Base-by-base conservation (phyloP, 2,888 invertebrate species). In the Pandemis cinnamomeana region DNA sequence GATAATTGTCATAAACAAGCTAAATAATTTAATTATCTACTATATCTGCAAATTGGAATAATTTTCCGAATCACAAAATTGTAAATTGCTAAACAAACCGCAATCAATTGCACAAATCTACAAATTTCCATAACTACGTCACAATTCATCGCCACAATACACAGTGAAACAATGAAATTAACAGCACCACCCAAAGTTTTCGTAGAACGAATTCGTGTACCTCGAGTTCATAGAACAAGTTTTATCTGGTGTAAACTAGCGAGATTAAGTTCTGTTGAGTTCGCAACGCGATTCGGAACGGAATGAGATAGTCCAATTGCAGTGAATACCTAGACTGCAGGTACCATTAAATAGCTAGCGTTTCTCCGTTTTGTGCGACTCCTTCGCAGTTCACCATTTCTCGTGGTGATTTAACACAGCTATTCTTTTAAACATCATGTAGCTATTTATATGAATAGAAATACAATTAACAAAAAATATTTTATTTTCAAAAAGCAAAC, bases 221-320 rank as follows among this genome's bases (percentile, higher is more conserved):
- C 74, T 62, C 72, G 42, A 72, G 71, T 71, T 71, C 67, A 71
- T 71, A 76, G 72, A 76, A 74, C 75, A 81, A 86, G 83, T 86
- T 86, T 86, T 84, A 86, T 85, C 84, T 81, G 77, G 81, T 84
- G 84, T 82, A 83, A 86, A 85, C 86, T 84, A 80, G 77, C 76
- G 77, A 82, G 84, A 86, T 86, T 86, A 85, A 85, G 83, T 86
- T 86, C 84, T 79, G 75, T 67, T 44, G 70, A 78, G 77, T 77
- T 76, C 13, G 58, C 55, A 60, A 51, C 53, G 67, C 53, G 69
- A 71, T 64, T 72, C 70, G 71, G 66, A 72, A 48, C 61, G 58
- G 71, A 70, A 76, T 68, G 75, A 77, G 77, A 78, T 77, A 71
- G 72, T 46, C 78, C 77, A 80, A 79, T 78, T 76, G 71, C 70